Percentiles rank a stretch among this genome's conserved stretches.
Conservation (phyloP, 2,888 invertebrate genomes). For the Spilosoma lubricipeda region DNA sequence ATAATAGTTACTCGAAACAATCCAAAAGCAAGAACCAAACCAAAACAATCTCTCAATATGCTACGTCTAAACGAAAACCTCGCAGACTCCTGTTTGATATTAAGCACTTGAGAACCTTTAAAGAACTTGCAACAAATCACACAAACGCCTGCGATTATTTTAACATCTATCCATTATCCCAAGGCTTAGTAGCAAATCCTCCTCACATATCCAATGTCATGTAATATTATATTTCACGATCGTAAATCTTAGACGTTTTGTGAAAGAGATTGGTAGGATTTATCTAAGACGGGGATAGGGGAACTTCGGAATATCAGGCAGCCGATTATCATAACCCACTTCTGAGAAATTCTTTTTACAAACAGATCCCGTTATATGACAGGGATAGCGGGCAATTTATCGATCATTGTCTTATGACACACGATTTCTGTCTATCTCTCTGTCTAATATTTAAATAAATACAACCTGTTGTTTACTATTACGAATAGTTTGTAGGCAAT, state of each 20-base stretch:
- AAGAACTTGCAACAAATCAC: constrained; percentile 2
- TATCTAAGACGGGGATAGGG: constrained; percentile 46
- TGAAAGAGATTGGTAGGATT: constrained; percentile 51
- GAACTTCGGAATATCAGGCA: constrained; percentile 45
- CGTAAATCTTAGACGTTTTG: constrained; percentile 50
- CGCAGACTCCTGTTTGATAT: not conserved
- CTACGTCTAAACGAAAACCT: not conserved
- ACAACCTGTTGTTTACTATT: not conserved
- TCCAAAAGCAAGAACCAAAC: not conserved
- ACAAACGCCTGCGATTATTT: not conserved
- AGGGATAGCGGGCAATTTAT: constrained; percentile 44
- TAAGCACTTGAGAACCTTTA: constrained; percentile 1
- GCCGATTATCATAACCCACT: constrained; percentile 53
- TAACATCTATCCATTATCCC: constrained; percentile 11
- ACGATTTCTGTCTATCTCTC: not conserved
- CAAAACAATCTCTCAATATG: not conserved
- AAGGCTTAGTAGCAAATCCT: constrained; percentile 9
- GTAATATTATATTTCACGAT: constrained; percentile 40
- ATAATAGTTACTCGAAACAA: no score
- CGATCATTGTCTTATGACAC: constrained; percentile 25
- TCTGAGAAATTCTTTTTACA: constrained; percentile 45
- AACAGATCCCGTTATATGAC: constrained; percentile 41
- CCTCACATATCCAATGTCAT: constrained; percentile 34
- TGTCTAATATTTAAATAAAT: not conserved
- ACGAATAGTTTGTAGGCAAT: not conserved